phyloP scores from a whole-genome alignment of 2,888 invertebrate species.

The Ophion slaviceki region DNA sequence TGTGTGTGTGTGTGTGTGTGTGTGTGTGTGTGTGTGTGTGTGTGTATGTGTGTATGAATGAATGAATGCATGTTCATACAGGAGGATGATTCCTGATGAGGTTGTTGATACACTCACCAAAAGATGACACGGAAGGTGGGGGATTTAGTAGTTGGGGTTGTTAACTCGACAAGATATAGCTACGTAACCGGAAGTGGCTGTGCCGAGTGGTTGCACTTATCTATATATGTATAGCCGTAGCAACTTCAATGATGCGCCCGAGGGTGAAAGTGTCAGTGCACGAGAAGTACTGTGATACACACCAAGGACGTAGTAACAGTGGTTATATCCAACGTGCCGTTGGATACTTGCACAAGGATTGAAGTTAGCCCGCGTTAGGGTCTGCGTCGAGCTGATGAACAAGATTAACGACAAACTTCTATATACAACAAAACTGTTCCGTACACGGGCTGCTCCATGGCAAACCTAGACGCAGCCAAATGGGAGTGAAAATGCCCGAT shows the following conservation, averaged over 20 bases:
- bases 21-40: too few relatives aligned
- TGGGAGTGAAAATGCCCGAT: background rate
- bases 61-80: background rate
- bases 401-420: constrained; percentile 56
- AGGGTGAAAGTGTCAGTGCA: constrained; percentile 57
- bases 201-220: constrained; percentile 34
- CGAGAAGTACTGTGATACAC: constrained; percentile 39
- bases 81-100: constrained; percentile 80
- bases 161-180: constrained; percentile 34
- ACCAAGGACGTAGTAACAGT: constrained; percentile 38
- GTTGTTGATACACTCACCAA: constrained; percentile 81
- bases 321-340: constrained; percentile 44
- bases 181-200: constrained; percentile 56
- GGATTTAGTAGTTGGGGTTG: constrained; percentile 41
- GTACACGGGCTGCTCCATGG: background rate
- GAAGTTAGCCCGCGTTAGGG: constrained; percentile 36
- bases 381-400: constrained; percentile 39
- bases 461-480: background rate
- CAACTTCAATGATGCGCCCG: constrained; percentile 51
- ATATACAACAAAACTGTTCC: constrained; percentile 6
- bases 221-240: constrained; percentile 17
- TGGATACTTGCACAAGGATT: constrained; percentile 36
- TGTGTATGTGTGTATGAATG: background rate
- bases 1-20: too few relatives aligned
- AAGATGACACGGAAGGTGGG: constrained; percentile 7